Percentiles rank a stretch among this genome's conserved stretches.
Conservation (phyloP, 2,888 invertebrate species). For the Melinaea menophilus region DNA sequence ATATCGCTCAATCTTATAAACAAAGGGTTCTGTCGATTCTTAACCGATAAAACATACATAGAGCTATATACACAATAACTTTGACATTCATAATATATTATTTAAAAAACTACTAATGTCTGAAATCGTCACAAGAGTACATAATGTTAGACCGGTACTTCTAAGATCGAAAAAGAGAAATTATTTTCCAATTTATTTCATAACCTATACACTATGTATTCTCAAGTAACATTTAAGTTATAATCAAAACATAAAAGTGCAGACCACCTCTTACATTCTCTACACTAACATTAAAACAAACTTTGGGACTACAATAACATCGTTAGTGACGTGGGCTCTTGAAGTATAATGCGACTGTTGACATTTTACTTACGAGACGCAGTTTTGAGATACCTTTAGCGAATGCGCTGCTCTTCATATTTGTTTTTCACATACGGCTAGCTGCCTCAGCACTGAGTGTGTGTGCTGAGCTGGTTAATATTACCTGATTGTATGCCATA, state of each 20-base stretch:
- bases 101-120: too few species aligned
- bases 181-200: too few species aligned
- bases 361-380: constrained; percentile 65
- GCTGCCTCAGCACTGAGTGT: constrained; percentile 53
- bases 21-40: constrained; percentile 48
- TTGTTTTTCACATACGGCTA: constrained; percentile 67
- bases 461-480: constrained; percentile 48
- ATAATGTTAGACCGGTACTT: too few species aligned
- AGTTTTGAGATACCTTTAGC: constrained; percentile 67
- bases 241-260: constrained; percentile 1
- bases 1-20: constrained; percentile 53
- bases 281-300: constrained; percentile 19
- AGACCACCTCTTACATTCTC: constrained; percentile 12
- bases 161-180: too few species aligned
- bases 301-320: constrained; percentile 36
- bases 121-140: too few species aligned
- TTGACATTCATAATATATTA: background rate
- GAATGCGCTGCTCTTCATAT: constrained; percentile 62
- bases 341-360: constrained; percentile 61
- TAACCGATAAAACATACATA: background rate
- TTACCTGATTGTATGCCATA: constrained; percentile 38
- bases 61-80: background rate
- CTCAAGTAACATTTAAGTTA: background rate
- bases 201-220: too few species aligned
- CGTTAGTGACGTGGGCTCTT: constrained; percentile 55